phyloP scores from a whole-genome alignment of 1,140 invertebrate genomes.

The Leptoteleia sp. region DNA sequence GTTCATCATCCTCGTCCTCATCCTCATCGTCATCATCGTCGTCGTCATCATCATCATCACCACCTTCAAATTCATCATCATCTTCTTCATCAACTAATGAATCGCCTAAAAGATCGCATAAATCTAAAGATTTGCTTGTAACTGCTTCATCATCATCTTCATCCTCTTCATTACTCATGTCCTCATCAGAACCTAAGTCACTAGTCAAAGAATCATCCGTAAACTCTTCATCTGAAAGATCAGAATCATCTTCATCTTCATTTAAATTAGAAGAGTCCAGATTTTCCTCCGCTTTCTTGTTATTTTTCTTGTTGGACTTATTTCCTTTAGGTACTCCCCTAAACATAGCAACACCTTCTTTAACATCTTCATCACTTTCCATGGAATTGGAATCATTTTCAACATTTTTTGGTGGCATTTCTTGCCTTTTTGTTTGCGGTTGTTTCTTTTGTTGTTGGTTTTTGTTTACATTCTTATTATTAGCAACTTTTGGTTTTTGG shows the following conservation, averaged over 20 bases:
- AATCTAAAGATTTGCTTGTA: too few species aligned
- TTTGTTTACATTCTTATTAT: slow-evolving; percentile 4
- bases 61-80: too few species aligned
- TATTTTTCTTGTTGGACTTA: slow-evolving; percentile 1
- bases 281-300: slow-evolving; percentile 23
- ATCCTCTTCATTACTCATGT: too few species aligned
- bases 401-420: slow-evolving; percentile 1
- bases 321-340: slow-evolving; percentile 41
- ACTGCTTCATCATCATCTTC: too few species aligned
- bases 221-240: not conserved
- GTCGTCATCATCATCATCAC: not conserved
- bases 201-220: not conserved
- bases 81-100: too few species aligned
- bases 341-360: slow-evolving; percentile 68
- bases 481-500: slow-evolving; percentile 14
- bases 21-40: not conserved
- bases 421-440: not conserved
- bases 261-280: slow-evolving; percentile 4
- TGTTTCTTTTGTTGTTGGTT: not conserved
- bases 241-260: not conserved
- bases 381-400: not conserved
- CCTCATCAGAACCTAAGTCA: too few species aligned
- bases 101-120: too few species aligned
- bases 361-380: slow-evolving; percentile 24
- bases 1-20: slow-evolving; percentile 64